Evolutionary conservation across 1,140 invertebrate species (phyloP), one percentile per base, ranked within the genome.

Genomic region (Melipona quadrifasciata): DNA sequence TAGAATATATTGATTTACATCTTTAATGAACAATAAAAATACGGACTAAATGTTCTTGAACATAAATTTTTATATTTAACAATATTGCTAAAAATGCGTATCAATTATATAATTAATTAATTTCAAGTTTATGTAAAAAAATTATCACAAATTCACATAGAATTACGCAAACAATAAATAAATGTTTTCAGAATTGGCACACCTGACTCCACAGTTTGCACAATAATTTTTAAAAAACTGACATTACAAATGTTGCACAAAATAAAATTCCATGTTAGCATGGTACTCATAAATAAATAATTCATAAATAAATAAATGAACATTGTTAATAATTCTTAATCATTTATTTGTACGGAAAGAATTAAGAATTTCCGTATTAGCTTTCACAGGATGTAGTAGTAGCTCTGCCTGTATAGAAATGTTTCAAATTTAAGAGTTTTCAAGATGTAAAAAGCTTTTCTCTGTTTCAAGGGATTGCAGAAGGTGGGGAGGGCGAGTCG

Each of bases 381-480:
- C 19, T 74, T 74, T 34, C 53, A 8, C 21, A 57, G 57, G 19
- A 10, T 31, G 53, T 57, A 57, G 57, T 27, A 31, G 4, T 17
- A 74, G 53, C 39, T 61, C 12, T 16, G 11, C 39, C 55, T 24
- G 17, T 24, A 19, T 39, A 21, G 16, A 19, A 58, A 39, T 75
- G 34, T 75, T 39, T 75, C 21, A 75, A 53, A 21, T 57, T 58
- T 39, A 51, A 75, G 73, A 58, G 55, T 58, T 39, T 31, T 75
- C 55, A 19, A 75, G 31, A 58, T 34, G 55, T 58, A 58, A 61
- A 75, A 75, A 75, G 73, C 55, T 58, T 75, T 75, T 16, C 31
- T 39, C 73, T 75, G 73, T 75, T 75, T 58, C 73, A 24, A 75
- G 55, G 31, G n/a, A 75, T 16, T 17, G n/a, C 10, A n/a, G 70